Evolutionary conservation across 2,797 vertebrate genomes (phyloP).

Genomic region (Spheniscus humboldti): DNA sequence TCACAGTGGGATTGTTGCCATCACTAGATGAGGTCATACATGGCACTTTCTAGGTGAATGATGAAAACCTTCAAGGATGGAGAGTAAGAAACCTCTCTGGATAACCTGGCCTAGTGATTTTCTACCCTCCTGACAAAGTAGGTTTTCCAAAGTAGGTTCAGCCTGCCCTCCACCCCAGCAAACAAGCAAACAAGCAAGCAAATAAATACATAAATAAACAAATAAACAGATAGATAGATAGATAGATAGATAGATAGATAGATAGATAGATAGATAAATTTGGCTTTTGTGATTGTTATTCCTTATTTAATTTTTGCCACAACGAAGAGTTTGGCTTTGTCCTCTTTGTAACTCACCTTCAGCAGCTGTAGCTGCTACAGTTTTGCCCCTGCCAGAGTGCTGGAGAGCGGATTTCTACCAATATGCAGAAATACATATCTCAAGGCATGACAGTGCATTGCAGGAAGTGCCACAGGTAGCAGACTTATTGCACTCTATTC

Average conservation of each 20-base stretch:
- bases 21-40: neutral
- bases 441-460: neutral
- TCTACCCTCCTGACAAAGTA: neutral
- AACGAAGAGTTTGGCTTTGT: neutral
- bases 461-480: neutral
- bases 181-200: neutral
- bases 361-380: neutral
- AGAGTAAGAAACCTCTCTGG: neutral
- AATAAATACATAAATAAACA: rapidly evolving
- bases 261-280: neutral
- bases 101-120: neutral
- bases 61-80: neutral
- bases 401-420: neutral
- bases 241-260: rapidly evolving
- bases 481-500: neutral
- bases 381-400: neutral
- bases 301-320: neutral
- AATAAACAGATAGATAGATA: rapidly evolving
- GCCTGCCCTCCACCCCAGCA: rapidly evolving
- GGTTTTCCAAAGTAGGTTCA: neutral
- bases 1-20: neutral
- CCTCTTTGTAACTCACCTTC: neutral
- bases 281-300: neutral
- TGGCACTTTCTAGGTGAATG: neutral
- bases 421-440: neutral